Base-by-base conservation (phyloP, 1,140 invertebrate species). In the Aphelinus atriplicis region DNA sequence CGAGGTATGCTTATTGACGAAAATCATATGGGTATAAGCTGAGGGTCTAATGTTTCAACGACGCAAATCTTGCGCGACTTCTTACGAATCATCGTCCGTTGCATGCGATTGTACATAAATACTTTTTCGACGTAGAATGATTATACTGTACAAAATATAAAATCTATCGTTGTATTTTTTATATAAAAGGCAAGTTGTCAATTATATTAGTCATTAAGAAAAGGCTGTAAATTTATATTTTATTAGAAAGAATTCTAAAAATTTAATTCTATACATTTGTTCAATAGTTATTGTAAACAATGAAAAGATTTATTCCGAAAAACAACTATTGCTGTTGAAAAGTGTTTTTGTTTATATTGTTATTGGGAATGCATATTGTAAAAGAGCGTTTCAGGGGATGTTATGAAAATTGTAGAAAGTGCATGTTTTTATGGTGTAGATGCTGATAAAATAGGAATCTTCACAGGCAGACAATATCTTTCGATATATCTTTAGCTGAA, bases 1-100 rank as follows among this genome's bases (percentile, higher is more conserved):
- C 81, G 78, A 51, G 82, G 81, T 47, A 81, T 81, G 66, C 78
- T 83, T 42, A 79, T 78, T 42, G 84, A 84, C 70, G 79, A 82
- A 6, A 78, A 76, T 9, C 81, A 81, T 45, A 74, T 84, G 48
- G 81, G 82, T 60, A 84, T 82, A 53, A 85, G 83, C 71, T 85
- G 81, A 85, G 78, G 51, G 48, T 71, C 50, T 53, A 69, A 58
- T n/a, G 7, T 64, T 26, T 65, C 43, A 50, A 60, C 45, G 7
- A n/a, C n/a, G 3, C 62, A 55, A 76, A 10, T 67, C 48, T 1
- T 70, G 51, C 53, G 57, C 50, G 74, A 69, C 43, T 55, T 69
- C 61, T 3, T 63, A 43, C 43, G 47, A 45, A 45, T 75, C 65
- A 47, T 77, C 61, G 57, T 78, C 48, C 57, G 53, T 61, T 73